Percentiles rank a stretch among this genome's conserved stretches.
Conservation (phyloP, 2,888 invertebrate species). For the Trichopoda pennipes region DNA sequence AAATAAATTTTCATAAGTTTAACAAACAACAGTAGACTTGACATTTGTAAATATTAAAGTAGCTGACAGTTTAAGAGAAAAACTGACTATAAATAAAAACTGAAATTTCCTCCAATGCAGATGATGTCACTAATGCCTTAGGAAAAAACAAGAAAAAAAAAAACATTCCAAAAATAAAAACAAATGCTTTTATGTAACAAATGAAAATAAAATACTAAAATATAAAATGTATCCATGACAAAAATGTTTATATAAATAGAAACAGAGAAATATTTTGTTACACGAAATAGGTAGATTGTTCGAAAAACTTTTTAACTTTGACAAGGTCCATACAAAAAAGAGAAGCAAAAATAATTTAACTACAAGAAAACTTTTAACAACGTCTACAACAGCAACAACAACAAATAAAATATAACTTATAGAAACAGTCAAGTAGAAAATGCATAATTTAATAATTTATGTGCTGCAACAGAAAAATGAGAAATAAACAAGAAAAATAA, state of each 20-base stretch:
- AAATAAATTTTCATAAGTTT: constrained; percentile 43
- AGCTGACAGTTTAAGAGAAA: constrained; percentile 47
- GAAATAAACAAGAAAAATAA: neutral
- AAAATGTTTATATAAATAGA: constrained; percentile 18
- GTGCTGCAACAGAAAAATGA: constrained; percentile 21
- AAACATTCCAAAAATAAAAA: neutral
- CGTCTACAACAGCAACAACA: neutral
- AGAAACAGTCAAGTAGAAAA: constrained; percentile 53
- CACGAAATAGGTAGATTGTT: constrained; percentile 38
- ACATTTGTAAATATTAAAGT: constrained; percentile 65
- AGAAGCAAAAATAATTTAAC: neutral
- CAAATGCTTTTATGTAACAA: constrained; percentile 52
- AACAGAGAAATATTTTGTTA: constrained; percentile 31
- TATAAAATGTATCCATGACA: constrained; percentile 24
- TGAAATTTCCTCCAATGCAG: constrained; percentile 42
- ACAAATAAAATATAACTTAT: constrained; percentile 14
- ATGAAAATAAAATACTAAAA: constrained; percentile 35
- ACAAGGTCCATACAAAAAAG: constrained; percentile 39
- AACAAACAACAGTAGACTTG: constrained; percentile 38
- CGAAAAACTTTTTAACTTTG: constrained; percentile 45
- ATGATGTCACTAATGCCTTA: constrained; percentile 49
- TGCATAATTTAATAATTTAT: constrained; percentile 63
- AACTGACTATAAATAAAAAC: constrained; percentile 32
- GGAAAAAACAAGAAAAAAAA: neutral
- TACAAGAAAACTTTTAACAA: constrained; percentile 1